Evolutionary conservation across 1,140 invertebrate genomes (phyloP), one percentile per base, ranked within the genome.

Genomic region (Pseudomyrmex pallidus): DNA sequence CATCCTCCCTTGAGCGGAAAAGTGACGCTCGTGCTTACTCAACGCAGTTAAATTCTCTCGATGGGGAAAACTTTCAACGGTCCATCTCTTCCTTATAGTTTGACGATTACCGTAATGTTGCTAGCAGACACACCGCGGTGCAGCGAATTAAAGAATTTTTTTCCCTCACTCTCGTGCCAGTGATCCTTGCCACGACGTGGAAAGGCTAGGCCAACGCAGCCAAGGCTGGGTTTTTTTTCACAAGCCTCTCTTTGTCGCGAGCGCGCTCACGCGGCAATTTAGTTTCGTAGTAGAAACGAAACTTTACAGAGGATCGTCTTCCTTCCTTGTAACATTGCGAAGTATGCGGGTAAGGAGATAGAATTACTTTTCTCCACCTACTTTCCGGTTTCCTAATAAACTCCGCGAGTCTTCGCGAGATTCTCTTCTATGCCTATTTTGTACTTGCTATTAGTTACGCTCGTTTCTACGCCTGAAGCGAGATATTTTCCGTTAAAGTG

Each of bases 261-360:
- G 4, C 35, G 35, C 35, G 35, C 35, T 35, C 57, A 57, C 57
- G 50, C 13, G 48, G 73, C 46, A 77, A 86, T 89, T 89, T 86
- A 88, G 74, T 74, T 82, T 74, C 74, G 46, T 22, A 67, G 46
- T 22, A 67, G 63, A 52, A 35, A 35, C 50, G 68, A 46, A 87
- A 87, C 80, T 87, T 84, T 68, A 57, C 62, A 4, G 67, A 25
- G 12, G 57, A 61, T 61, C 35, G 4, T 35, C 35, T 9, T 64
- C 64, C 70, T 84, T 25, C n/a, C 82, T 57, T 48, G 22, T 25
- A 59, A 56, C 59, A 72, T 85, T 68, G 70, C 52, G 25, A 87
- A 86, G 66, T 87, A 85, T 73, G 85, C 84, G 72, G 17, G 64
- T 82, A 74, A 66, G 10, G 62, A 57, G 62, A 57, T 70, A 44